Evolutionary conservation across 64 coral and sea anemone genomes (phyloP).

Genomic region (Anthopleura sola): DNA sequence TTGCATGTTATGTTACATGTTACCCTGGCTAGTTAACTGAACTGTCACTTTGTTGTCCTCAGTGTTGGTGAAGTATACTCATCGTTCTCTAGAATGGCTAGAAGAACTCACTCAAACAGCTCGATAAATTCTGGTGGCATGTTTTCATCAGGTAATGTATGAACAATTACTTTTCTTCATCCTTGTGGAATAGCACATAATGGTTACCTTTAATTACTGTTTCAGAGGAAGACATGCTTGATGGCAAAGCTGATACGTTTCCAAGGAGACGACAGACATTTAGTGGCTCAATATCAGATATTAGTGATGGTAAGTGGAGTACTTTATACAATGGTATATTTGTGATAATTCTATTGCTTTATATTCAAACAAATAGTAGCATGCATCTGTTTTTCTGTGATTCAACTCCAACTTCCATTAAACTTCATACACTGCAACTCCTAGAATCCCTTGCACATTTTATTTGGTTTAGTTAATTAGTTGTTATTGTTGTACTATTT

Average conservation of each 20-base stretch:
- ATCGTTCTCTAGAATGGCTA: conserved; percentile 43
- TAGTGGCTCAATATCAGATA: conserved; percentile 66
- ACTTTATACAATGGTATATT: too few species aligned
- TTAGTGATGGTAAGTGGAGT: conserved; percentile 57
- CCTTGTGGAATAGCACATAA: too few species aligned
- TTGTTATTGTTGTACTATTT: neutral
- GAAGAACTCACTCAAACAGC: conserved; percentile 78
- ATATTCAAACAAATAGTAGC: too few species aligned
- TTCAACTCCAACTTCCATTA: too few species aligned
- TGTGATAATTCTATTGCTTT: too few species aligned
- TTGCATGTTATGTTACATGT: too few species aligned
- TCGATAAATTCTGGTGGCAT: conserved; percentile 71
- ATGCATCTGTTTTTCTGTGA: too few species aligned
- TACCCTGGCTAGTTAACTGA: too few species aligned
- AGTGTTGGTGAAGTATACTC: conserved; percentile 90
- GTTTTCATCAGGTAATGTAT: conserved; percentile 82
- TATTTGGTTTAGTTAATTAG: too few species aligned
- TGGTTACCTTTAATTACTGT: neutral
- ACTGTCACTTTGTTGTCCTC: neutral
- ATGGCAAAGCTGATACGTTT: conserved; percentile 86
- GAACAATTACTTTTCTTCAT: neutral
- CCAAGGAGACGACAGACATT: conserved; percentile 88
- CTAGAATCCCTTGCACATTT: too few species aligned
- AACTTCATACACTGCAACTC: too few species aligned
- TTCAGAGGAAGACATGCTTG: conserved; percentile 78